These are phyloP conservation scores for Leptopilina myrica DNA, from an alignment of 2,888 invertebrate species.

Conservation along the genomic window DNA sequence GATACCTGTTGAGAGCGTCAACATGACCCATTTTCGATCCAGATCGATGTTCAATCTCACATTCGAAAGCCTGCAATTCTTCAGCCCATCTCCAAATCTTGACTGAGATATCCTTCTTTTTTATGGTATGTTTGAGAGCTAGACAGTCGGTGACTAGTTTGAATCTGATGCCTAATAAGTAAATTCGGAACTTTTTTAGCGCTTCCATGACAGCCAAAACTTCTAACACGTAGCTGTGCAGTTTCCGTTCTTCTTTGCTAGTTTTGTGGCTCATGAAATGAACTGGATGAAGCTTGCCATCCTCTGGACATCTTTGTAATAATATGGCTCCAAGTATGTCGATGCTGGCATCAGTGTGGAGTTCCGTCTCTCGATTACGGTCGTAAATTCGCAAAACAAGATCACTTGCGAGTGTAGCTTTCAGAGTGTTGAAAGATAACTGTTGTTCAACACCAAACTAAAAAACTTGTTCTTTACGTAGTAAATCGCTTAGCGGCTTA, in stretches of 20 bases:
- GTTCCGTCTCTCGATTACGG: constrained; percentile 41
- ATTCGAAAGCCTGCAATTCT: too few relatives aligned
- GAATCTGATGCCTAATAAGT: constrained; percentile 54
- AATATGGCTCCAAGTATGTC: constrained; percentile 52
- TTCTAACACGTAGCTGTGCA: constrained; percentile 59
- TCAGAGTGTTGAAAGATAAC: background rate
- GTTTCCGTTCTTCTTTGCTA: constrained; percentile 55
- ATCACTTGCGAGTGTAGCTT: constrained; percentile 1
- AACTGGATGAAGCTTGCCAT: constrained; percentile 49
- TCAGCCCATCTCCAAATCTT: constrained; percentile 8
- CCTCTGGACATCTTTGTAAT: constrained; percentile 48
- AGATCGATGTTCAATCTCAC: too few relatives aligned
- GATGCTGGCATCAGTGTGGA: constrained; percentile 47
- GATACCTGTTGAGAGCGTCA: too few relatives aligned
- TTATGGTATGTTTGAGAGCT: constrained; percentile 35
- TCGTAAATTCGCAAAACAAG: constrained; percentile 44
- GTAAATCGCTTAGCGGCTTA: constrained; percentile 44
- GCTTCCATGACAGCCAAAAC: constrained; percentile 59
- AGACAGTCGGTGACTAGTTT: constrained; percentile 57
- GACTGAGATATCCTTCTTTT: constrained; percentile 47
- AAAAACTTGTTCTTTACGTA: constrained; percentile 33
- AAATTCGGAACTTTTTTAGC: constrained; percentile 58
- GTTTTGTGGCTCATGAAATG: constrained; percentile 51
- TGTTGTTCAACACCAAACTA: background rate
- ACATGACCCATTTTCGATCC: too few relatives aligned